These are phyloP conservation scores for Heteromyza rotundicornis DNA, from an alignment of 2,888 invertebrate genomes.

Conservation along the genomic window DNA sequence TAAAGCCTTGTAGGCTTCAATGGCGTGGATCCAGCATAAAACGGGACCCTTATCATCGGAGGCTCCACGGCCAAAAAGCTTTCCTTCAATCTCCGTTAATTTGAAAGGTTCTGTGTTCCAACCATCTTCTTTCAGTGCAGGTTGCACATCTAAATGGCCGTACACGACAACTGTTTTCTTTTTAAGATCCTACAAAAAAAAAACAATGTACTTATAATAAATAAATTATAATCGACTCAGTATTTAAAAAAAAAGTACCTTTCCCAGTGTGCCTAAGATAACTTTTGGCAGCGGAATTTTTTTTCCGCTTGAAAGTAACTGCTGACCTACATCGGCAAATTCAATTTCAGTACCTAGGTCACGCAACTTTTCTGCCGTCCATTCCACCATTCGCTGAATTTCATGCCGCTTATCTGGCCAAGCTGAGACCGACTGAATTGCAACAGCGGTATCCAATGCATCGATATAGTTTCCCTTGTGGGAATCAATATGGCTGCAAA, in stretches of 20 bases:
- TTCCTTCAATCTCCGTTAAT: conserved; percentile 84
- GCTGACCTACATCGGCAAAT: conserved; percentile 78
- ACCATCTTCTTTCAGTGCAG: conserved; percentile 89
- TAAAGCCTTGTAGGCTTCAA: conserved; percentile 83
- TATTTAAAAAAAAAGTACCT: conserved; percentile 61
- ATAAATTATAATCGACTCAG: not conserved
- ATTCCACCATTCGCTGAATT: conserved; percentile 83
- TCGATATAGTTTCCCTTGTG: conserved; percentile 79
- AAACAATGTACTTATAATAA: no score
- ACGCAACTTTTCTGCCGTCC: conserved; percentile 74
- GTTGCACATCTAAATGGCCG: conserved; percentile 98
- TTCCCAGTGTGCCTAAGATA: conserved; percentile 79
- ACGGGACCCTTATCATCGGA: conserved; percentile 96
- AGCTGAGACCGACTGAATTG: conserved; percentile 94
- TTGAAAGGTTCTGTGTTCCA: conserved; percentile 96
- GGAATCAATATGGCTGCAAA: conserved; percentile 69
- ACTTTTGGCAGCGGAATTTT: conserved; percentile 84
- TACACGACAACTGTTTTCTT: conserved; percentile 96
- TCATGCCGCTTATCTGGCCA: conserved; percentile 83
- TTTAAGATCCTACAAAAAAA: conserved; percentile 68
- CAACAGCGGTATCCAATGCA: conserved; percentile 83
- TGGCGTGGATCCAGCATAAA: conserved; percentile 92
- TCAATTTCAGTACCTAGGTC: conserved; percentile 75
- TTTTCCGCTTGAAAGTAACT: conserved; percentile 74
- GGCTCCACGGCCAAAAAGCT: conserved; percentile 89